Base-by-base conservation (phyloP, 2,888 invertebrate species). In the Gibbula magus region DNA sequence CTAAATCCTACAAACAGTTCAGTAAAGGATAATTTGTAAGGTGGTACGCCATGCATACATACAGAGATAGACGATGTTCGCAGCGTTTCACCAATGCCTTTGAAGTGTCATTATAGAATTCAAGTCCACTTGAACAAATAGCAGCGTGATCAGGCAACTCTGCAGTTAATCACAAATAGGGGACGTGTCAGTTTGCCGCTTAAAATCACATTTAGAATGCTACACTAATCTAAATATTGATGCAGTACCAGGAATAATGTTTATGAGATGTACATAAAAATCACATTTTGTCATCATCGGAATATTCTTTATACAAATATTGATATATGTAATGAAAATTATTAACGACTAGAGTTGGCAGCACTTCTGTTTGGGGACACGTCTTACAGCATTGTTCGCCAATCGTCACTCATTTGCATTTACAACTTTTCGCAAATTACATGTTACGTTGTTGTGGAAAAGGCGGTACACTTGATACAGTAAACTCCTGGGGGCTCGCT, bases 191-290 rank as follows among this genome's bases (percentile, higher is more conserved):
- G 61, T 61, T 22, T 16, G 61, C 16, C 61, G 61, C 45, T 45
- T 45, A 25, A 61, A 61, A 61, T 29, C 61, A 25, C 13, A 29
- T 61, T 25, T 29, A 16, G 29, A 61, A 29, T 61, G 61, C 22
- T 61, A 61, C 16, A n/a, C 29, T 61, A 29, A 29, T 29, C 13
- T 61, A 61, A 61, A 61, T 61, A 61, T 61, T 29, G 61, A 61
- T 61, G 20, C 20, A 22, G 29, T 13, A 29, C 29, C 22, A 29
- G 29, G 29, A 61, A 29, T 61, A 25, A 56, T 16, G 29, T 61
- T 61, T 61, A 61, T 61, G 25, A 61, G 29, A 25, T 61, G 61
- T 61, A 61, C 61, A 61, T 61, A 25, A 29, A 61, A 61, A 61
- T 61, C 61, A 61, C 61, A 61, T 61, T 61, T 61, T 8, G 25